phyloP scores from a whole-genome alignment of 2,888 invertebrate species.

The Abrostola tripartita region DNA sequence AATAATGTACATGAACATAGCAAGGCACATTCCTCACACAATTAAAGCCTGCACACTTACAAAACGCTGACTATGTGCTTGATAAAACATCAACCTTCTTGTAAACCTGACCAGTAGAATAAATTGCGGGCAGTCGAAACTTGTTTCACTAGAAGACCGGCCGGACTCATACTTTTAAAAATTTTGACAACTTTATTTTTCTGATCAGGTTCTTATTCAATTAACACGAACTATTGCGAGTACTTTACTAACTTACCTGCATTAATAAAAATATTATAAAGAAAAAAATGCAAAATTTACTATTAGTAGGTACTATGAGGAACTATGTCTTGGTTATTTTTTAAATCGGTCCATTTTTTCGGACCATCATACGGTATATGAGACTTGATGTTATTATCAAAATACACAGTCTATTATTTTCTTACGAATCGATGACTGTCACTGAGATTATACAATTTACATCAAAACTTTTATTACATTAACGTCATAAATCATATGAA shows the following conservation, averaged over 20 bases:
- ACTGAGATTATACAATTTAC: slow-evolving; percentile 76
- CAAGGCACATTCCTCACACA: slow-evolving; percentile 89
- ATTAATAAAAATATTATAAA: slow-evolving; percentile 81
- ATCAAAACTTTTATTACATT: slow-evolving; percentile 45
- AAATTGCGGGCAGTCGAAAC: slow-evolving; percentile 43
- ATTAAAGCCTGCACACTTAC: slow-evolving; percentile 83
- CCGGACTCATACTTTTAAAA: slow-evolving; percentile 12
- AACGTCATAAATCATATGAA: slow-evolving; percentile 54
- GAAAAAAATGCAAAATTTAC: slow-evolving; percentile 86
- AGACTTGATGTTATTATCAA: slow-evolving; percentile 84
- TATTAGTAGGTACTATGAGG: slow-evolving; percentile 88
- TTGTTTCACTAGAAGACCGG: slow-evolving; percentile 27
- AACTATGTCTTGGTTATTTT: slow-evolving; percentile 87
- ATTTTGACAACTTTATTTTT: slow-evolving; percentile 56
- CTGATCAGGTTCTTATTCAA: slow-evolving; percentile 64
- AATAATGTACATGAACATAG: slow-evolving; percentile 81
- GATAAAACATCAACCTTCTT: slow-evolving; percentile 82
- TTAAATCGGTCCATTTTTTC: slow-evolving; percentile 70
- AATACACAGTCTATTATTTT: slow-evolving; percentile 79
- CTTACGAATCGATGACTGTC: slow-evolving; percentile 70
- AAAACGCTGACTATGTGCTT: slow-evolving; percentile 81
- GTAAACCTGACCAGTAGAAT: slow-evolving; percentile 69
- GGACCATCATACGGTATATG: slow-evolving; percentile 71
- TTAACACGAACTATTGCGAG: slow-evolving; percentile 73
- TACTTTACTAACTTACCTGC: slow-evolving; percentile 84